Evolutionary conservation across 2,113 vertebrate genomes (phyloP), one percentile per base, ranked within the genome.

Genomic region (Nerophis ophidion): DNA sequence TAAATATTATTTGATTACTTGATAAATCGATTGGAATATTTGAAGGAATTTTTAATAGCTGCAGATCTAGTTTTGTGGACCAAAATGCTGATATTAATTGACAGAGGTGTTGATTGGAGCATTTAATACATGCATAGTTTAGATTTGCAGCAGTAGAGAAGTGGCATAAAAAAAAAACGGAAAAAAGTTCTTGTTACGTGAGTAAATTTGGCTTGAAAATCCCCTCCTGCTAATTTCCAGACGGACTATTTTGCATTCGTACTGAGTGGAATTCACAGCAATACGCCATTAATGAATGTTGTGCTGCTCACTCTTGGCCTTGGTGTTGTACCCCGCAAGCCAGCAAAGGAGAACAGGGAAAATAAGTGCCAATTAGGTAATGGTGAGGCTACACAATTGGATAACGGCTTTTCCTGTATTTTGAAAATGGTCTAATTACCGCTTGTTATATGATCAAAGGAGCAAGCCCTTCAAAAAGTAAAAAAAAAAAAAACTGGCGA

Each of bases 381-480:
- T 63, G 75, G 72, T 73, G 61, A 57, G 52, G 36, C 14, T 15
- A 76, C 59, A 57, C 65, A 72, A 68, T 58, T 57, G 79, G 72
- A 72, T 70, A 33, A 58, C 74, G 50, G 57, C 60, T 76, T 49
- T 4, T 17, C 40, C 40, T 4, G 10, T 73, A 76, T 76, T 75
- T 71, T 17, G 47, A 56, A 63, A 74, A 75, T 53, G 59, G 66
- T 5, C 1, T 72, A 77, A 82, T 82, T 77, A 70, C 57, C 70
- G 66, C 51, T 71, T 58, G 70, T 63, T 68, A 63, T 71, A 67
- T 70, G 69, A 83, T 83, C 68, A 80, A 72, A 83, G 61, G 56
- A 65, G 48, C 79, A 48, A 61, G 34, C 33, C 71, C 26, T 69
- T 77, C 56, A 74, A 74, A 68, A 55, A 65, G 65, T 54, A 40